Evolutionary conservation across 2,113 vertebrate genomes (phyloP).

Genomic region (Salvelinus sp.): DNA sequence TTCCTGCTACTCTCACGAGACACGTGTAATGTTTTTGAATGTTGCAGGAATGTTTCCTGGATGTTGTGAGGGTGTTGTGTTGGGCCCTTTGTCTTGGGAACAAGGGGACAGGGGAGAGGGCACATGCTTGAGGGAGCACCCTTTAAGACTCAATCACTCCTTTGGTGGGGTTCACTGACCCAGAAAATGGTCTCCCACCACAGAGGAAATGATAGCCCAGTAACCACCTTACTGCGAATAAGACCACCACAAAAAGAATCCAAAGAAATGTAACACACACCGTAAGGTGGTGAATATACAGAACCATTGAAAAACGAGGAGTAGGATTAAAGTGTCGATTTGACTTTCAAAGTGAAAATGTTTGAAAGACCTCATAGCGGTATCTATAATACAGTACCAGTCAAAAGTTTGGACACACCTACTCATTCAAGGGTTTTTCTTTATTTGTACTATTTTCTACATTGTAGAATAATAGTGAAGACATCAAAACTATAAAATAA

Average conservation of each 20-base stretch:
- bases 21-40: background rate
- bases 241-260: conserved; percentile 47
- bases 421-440: too few relatives aligned
- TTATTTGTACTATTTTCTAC: too few relatives aligned
- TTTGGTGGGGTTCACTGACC: conserved; percentile 86
- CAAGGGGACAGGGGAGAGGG: conserved; percentile 42
- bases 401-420: too few relatives aligned
- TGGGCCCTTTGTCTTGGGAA: conserved; percentile 45
- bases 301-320: conserved; percentile 12
- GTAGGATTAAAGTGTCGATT: background rate
- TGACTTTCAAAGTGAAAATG: background rate
- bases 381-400: too few relatives aligned
- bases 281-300: conserved; percentile 4
- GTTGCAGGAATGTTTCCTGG: conserved; percentile 28
- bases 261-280: conserved; percentile 24
- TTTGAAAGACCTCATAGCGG: too few relatives aligned
- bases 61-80: conserved; percentile 21
- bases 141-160: conserved; percentile 83
- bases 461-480: too few relatives aligned
- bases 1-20: background rate
- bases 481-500: too few relatives aligned
- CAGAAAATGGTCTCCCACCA: conserved; percentile 84
- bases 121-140: conserved; percentile 66
- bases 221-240: conserved; percentile 64
- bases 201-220: conserved; percentile 85